phyloP scores from a whole-genome alignment of 2,113 vertebrate species.

The Ophiodon elongatus region DNA sequence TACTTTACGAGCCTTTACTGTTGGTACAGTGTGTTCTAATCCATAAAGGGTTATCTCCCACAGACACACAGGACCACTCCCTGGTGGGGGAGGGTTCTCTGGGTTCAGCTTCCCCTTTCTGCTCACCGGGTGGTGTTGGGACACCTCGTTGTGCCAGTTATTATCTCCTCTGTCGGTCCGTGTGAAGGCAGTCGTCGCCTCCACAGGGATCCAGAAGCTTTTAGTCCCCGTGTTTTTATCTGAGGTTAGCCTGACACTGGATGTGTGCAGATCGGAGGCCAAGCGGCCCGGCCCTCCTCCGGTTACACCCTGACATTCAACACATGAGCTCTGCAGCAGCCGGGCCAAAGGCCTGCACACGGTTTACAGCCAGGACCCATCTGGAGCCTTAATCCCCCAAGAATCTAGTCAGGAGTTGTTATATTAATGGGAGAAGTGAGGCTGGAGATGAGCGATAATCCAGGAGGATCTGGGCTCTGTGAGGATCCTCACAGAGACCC shows the following conservation, averaged over 20 bases:
- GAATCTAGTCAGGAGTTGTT: constrained; percentile 58
- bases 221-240: too few species aligned
- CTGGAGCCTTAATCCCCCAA: constrained; percentile 40
- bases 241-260: constrained; percentile 35
- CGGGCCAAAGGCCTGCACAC: constrained; percentile 44
- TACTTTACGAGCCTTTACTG: constrained; percentile 20
- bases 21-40: constrained; percentile 31
- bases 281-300: constrained; percentile 49
- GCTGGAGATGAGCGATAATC: constrained; percentile 39
- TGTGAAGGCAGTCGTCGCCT: too few species aligned
- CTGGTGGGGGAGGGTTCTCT: not conserved
- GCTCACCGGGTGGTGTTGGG: too few species aligned
- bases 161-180: too few species aligned
- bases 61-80: constrained; percentile 45
- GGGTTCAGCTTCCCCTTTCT: constrained; percentile 28
- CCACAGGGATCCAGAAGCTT: too few species aligned
- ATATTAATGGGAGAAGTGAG: constrained; percentile 41
- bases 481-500: too few species aligned
- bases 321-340: constrained; percentile 61
- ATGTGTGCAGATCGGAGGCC: constrained; percentile 38
- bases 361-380: constrained; percentile 55
- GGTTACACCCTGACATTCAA: constrained; percentile 66
- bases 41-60: constrained; percentile 64
- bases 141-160: not conserved
- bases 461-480: too few species aligned